Base-by-base conservation (phyloP, 2,888 invertebrate species). In the Metacarcinus magister region DNA sequence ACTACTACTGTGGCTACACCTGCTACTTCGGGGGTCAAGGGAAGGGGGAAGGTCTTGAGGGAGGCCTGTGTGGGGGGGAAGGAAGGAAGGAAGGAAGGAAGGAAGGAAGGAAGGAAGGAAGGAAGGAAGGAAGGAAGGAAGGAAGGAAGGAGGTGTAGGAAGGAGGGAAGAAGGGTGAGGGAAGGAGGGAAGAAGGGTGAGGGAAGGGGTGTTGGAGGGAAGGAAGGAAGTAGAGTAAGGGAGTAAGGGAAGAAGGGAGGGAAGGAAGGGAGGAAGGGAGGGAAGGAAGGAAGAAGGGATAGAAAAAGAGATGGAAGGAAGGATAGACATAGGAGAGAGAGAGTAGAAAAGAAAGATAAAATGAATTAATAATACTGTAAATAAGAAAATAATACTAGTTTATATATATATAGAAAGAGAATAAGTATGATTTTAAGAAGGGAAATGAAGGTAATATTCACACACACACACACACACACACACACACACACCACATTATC, bases 1-100 rank as follows among this genome's bases (percentile, higher is more conserved):
- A 99, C 99, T 39, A 99, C 98, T 67, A 99, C 98, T 0, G 99
- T 99, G 23, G 99, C 98, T 44, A 98, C 98, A 0, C 99, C 99
- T 13, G 99, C 99, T 98, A 98, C 98, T 97, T 98, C 97, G 39
- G 98, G 97, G 3, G 98, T 97, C 94, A 98, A 96, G 2, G 98
- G 97, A 19, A 98, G 97, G 2, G 98, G 97, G 97, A 98, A 98
- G 0, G 98, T 98, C 95, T 97, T 97, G 67, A 97, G 95, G 7
- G 99, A 99, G 99, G 98, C 99, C 99, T 3, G 99, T 98, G 75
- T 98, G 98, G 93, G 99, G 60, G 75, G 92, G 43, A 10, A 39
- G 44, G 16, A 28, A 43, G 28, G 89, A 23, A 4, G 46, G 10
- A 46, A 28, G 16, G n/a, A 13, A 19, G 28, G 28, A 4, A 39